Conservation (phyloP, 1,140 invertebrate species). For the Aphidius ervi region DNA sequence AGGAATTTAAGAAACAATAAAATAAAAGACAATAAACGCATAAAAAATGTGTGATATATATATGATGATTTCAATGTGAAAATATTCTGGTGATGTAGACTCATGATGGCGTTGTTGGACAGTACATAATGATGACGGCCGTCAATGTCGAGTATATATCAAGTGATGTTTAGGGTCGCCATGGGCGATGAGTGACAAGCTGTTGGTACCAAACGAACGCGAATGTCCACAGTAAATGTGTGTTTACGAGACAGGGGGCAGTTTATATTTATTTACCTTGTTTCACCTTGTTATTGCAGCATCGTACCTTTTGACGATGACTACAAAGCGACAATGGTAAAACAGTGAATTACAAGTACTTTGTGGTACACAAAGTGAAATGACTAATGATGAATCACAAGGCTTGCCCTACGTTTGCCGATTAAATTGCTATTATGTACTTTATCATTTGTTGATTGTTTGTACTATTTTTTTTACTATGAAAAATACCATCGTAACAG, state of each 20-base stretch:
- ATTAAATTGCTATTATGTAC: constrained; percentile 5
- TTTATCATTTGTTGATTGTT: background rate
- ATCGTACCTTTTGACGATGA: background rate
- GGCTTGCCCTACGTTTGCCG: constrained; percentile 20
- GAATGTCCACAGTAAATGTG: constrained; percentile 24
- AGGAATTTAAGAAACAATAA: too few relatives aligned
- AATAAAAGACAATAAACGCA: too few relatives aligned
- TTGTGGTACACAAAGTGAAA: background rate
- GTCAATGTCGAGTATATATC: constrained; percentile 17
- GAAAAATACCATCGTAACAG: background rate
- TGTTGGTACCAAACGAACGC: constrained; percentile 15
- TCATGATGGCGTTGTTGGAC: too few relatives aligned
- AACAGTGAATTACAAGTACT: too few relatives aligned
- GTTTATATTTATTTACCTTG: background rate
- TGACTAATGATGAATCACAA: constrained; percentile 34
- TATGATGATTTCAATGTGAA: too few relatives aligned
- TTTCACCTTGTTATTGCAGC: background rate
- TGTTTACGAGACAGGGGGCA: constrained; percentile 33
- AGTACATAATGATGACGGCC: constrained; percentile 3
- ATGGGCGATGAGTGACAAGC: constrained; percentile 22
- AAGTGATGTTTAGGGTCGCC: constrained; percentile 20
- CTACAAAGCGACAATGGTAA: background rate
- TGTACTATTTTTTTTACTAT: background rate
- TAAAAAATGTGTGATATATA: too few relatives aligned
- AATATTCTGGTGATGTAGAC: too few relatives aligned